Percentiles rank a stretch among this genome's conserved stretches.
Evolutionary conservation across 37 sponge, comb jelly and placozoan genomes (phyloP).

Genomic region (Ephydatia muelleri): DNA sequence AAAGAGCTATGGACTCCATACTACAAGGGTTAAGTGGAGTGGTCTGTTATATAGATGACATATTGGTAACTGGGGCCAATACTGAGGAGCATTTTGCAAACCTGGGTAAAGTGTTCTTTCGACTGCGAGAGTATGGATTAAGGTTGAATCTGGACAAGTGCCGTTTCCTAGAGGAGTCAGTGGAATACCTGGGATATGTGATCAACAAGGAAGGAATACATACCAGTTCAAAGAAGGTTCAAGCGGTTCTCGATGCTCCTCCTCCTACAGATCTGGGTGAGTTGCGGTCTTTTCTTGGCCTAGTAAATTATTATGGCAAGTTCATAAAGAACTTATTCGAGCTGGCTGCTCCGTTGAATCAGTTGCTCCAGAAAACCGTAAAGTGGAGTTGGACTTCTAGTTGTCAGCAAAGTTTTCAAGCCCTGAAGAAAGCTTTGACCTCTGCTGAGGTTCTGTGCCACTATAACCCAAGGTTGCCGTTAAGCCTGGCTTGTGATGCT

Average conservation of each 20-base stretch:
- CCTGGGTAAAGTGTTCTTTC: background rate
- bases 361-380: background rate
- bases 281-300: constrained; percentile 17
- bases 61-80: constrained; percentile 16
- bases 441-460: constrained; percentile 28
- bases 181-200: constrained; percentile 29
- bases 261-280: background rate
- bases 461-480: constrained; percentile 23
- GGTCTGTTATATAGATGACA: constrained; percentile 25
- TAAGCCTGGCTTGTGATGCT: constrained; percentile 39
- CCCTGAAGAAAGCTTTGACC: background rate
- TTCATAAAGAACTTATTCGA: constrained; percentile 6
- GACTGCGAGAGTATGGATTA: background rate
- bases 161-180: background rate
- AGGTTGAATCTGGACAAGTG: constrained; percentile 3
- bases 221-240: constrained; percentile 1
- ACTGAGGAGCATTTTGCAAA: constrained; percentile 23
- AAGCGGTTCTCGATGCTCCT: constrained; percentile 19
- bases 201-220: constrained; percentile 5
- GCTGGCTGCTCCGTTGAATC: constrained; percentile 13
- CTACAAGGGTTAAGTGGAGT: constrained; percentile 9
- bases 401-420: background rate
- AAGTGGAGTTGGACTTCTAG: background rate
- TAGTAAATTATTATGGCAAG: constrained; percentile 21
- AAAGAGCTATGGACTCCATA: background rate